These are phyloP conservation scores for Nothobranchius furzeri DNA, from an alignment of 2,113 vertebrate genomes.

Conservation along the genomic window DNA sequence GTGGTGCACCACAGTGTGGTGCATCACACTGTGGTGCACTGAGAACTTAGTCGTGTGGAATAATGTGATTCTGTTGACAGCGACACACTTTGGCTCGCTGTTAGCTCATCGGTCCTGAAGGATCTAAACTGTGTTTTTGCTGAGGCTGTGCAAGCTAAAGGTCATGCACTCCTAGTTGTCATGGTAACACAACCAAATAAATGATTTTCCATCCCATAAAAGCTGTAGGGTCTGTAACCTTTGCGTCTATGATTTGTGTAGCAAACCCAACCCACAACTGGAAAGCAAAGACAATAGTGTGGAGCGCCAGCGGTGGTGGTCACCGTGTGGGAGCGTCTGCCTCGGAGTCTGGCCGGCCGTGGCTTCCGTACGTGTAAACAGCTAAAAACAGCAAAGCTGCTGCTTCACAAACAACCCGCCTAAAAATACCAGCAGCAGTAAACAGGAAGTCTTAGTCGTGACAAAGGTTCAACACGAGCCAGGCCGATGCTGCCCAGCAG, in stretches of 20 bases:
- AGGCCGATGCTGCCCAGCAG: constrained; percentile 43
- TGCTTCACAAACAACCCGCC: constrained; percentile 44
- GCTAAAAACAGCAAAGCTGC: constrained; percentile 32
- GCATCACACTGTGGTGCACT: no score
- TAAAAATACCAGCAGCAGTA: constrained; percentile 51
- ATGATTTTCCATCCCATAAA: constrained; percentile 10
- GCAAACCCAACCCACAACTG: not conserved
- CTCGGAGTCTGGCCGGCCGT: constrained; percentile 27
- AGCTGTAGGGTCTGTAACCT: not conserved
- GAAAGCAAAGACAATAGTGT: not conserved
- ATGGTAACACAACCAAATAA: not conserved
- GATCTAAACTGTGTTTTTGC: no score
- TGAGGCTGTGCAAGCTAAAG: no score
- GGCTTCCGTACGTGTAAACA: constrained; percentile 21
- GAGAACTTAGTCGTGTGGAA: no score
- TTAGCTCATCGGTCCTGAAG: no score
- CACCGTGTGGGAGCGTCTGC: constrained; percentile 2
- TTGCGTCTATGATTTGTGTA: not conserved
- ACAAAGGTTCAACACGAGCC: constrained; percentile 51
- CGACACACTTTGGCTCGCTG: no score
- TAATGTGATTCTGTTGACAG: no score
- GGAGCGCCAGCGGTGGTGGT: not conserved
- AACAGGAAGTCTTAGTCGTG: constrained; percentile 63
- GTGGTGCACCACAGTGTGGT: no score
- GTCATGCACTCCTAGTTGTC: no score